Conservation (phyloP, 1,140 invertebrate species). For the Hestina assimilis region DNA sequence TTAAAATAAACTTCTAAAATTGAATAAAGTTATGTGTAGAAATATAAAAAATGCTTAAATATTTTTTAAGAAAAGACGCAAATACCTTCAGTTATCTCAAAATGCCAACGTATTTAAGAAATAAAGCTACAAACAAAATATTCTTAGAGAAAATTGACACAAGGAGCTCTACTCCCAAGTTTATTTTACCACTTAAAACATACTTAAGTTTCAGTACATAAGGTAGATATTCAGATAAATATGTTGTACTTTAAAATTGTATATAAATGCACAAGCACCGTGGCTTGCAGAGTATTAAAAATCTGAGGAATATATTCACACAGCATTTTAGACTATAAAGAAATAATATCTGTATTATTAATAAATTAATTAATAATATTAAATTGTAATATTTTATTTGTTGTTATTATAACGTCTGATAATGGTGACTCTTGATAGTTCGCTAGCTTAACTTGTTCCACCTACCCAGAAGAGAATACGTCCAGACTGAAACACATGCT, state of each 20-base stretch:
- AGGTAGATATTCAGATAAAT: conserved; percentile 8
- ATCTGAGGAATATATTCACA: conserved; percentile 32
- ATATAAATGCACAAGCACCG: conserved; percentile 29
- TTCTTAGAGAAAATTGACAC: conserved; percentile 28
- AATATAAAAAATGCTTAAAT: too few relatives aligned
- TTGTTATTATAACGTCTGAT: too few relatives aligned
- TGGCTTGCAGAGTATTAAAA: conserved; percentile 38
- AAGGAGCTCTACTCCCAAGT: conserved; percentile 13
- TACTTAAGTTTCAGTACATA: conserved; percentile 1
- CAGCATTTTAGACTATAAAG: conserved; percentile 25
- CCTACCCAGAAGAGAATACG: too few relatives aligned
- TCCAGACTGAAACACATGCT: too few relatives aligned
- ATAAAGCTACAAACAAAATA: conserved; percentile 30
- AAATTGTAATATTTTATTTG: too few relatives aligned
- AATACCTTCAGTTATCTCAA: conserved; percentile 28
- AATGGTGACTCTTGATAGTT: too few relatives aligned
- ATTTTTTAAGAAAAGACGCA: too few relatives aligned
- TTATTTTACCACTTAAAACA: neutral
- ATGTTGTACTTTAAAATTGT: neutral
- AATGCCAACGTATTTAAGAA: conserved; percentile 31
- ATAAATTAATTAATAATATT: too few relatives aligned
- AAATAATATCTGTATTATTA: conserved; percentile 23
- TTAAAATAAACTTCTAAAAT: too few relatives aligned
- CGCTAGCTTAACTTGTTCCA: too few relatives aligned
- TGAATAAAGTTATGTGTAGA: too few relatives aligned